phyloP scores from a whole-genome alignment of 2,113 vertebrate species.

The Otocyon megalotis region DNA sequence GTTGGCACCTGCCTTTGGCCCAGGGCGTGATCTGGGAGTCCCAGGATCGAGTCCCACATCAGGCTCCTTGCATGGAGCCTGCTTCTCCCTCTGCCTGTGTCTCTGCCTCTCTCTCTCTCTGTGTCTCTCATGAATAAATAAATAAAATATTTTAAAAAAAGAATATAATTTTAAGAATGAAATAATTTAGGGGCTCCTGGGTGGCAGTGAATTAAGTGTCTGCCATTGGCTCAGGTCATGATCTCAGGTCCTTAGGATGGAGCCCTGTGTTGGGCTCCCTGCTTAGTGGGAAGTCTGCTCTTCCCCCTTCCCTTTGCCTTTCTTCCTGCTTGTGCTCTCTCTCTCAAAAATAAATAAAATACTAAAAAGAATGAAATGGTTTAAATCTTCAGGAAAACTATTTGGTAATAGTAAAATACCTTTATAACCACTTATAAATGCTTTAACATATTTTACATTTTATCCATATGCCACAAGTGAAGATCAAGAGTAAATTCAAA shows the following conservation, averaged over 20 bases:
- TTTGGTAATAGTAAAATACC: slow-evolving; percentile 2
- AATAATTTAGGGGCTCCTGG: not conserved
- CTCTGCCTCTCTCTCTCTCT: too few relatives aligned
- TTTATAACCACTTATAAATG: slow-evolving; percentile 8
- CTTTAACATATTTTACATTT: not conserved
- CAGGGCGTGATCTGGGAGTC: too few relatives aligned
- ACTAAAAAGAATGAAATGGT: not conserved
- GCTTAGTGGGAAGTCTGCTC: not conserved
- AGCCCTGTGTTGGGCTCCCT: not conserved
- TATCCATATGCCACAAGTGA: not conserved
- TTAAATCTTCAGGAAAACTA: not conserved
- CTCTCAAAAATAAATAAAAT: not conserved
- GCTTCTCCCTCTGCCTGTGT: too few relatives aligned
- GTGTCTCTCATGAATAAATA: too few relatives aligned
- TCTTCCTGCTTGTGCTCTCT: not conserved
- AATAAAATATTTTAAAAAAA: too few relatives aligned
- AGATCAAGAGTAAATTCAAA: slow-evolving; percentile 13
- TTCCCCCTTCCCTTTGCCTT: not conserved
- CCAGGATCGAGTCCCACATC: too few relatives aligned
- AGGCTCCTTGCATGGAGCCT: too few relatives aligned
- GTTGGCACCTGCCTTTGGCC: too few relatives aligned
- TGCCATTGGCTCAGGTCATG: not conserved
- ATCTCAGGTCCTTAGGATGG: not conserved
- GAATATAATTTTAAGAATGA: slow-evolving; percentile 26
- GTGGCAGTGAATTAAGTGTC: not conserved